Evolutionary conservation across 2,113 vertebrate species (phyloP).

Genomic region (Suncus etruscus): DNA sequence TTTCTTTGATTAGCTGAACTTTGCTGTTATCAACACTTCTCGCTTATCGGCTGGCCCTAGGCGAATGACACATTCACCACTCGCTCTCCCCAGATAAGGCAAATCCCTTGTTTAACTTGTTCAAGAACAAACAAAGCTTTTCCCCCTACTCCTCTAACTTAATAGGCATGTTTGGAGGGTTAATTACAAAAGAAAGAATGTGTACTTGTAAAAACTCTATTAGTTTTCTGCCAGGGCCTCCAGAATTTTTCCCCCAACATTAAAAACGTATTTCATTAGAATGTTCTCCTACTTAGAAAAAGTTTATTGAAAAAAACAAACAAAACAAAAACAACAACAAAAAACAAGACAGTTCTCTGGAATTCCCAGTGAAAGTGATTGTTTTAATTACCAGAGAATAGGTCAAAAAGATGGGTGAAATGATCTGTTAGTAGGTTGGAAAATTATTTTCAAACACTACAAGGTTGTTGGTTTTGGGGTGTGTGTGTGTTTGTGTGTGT

Average conservation of each 20-base stretch:
- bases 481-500: no score
- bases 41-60: slow-evolving; percentile 85
- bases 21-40: slow-evolving; percentile 85
- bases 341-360: background rate
- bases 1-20: slow-evolving; percentile 88
- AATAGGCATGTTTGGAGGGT: slow-evolving; percentile 84
- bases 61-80: slow-evolving; percentile 88
- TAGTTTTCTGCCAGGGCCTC: slow-evolving; percentile 57
- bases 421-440: slow-evolving; percentile 20
- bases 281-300: slow-evolving; percentile 56
- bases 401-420: background rate
- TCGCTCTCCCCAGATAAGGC: slow-evolving; percentile 87
- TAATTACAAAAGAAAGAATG: slow-evolving; percentile 80
- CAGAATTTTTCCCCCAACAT: background rate
- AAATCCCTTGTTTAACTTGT: slow-evolving; percentile 88
- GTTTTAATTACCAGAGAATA: slow-evolving; percentile 42
- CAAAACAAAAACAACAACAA: no score
- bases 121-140: slow-evolving; percentile 85
- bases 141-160: slow-evolving; percentile 77
- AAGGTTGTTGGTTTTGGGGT: no score
- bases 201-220: slow-evolving; percentile 68
- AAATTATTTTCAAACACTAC: slow-evolving; percentile 63
- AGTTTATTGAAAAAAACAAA: slow-evolving; percentile 66
- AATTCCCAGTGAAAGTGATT: background rate
- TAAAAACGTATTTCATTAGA: slow-evolving; percentile 44